Percentiles rank a stretch among this genome's conserved stretches.
phyloP scores from a whole-genome alignment of 1,140 invertebrate species.

The Delia radicum region DNA sequence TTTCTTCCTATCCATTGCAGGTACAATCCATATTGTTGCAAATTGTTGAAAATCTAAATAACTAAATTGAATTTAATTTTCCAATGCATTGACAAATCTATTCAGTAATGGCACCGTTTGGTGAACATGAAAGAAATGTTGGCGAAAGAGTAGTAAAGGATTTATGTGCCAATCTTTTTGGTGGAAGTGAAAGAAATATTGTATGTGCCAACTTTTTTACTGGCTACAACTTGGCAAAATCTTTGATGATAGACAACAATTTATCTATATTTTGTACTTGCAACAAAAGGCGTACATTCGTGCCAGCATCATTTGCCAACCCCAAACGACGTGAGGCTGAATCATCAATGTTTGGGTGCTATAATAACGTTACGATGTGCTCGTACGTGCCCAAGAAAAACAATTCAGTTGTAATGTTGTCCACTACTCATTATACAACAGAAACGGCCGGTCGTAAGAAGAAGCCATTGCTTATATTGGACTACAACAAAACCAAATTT shows the following conservation, averaged over 20 bases:
- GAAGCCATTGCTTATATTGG: slow-evolving; percentile 50
- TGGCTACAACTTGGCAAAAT: slow-evolving; percentile 35
- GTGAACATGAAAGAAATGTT: slow-evolving; percentile 4
- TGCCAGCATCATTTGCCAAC: neutral
- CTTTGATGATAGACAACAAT: slow-evolving; percentile 31
- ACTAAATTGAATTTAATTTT: too few species aligned
- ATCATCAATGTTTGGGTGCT: slow-evolving; percentile 37
- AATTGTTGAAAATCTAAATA: too few species aligned
- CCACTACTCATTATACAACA: slow-evolving; percentile 33
- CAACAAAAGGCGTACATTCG: slow-evolving; percentile 46
- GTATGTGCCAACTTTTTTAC: slow-evolving; percentile 43
- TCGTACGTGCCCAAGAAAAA: slow-evolving; percentile 40
- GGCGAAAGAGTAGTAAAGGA: slow-evolving; percentile 18
- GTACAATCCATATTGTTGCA: neutral
- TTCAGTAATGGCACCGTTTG: neutral
- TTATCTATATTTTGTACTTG: slow-evolving; percentile 38
- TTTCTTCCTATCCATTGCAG: neutral
- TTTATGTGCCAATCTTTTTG: slow-evolving; percentile 13
- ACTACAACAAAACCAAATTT: slow-evolving; percentile 56
- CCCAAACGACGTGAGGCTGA: neutral
- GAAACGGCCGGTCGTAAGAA: slow-evolving; percentile 29
- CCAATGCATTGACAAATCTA: slow-evolving; percentile 11
- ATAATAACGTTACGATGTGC: slow-evolving; percentile 22
- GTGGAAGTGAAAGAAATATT: slow-evolving; percentile 38
- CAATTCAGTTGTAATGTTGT: slow-evolving; percentile 36